Conservation (phyloP, 2,888 invertebrate genomes). For the Pyrrhosoma nymphula region DNA sequence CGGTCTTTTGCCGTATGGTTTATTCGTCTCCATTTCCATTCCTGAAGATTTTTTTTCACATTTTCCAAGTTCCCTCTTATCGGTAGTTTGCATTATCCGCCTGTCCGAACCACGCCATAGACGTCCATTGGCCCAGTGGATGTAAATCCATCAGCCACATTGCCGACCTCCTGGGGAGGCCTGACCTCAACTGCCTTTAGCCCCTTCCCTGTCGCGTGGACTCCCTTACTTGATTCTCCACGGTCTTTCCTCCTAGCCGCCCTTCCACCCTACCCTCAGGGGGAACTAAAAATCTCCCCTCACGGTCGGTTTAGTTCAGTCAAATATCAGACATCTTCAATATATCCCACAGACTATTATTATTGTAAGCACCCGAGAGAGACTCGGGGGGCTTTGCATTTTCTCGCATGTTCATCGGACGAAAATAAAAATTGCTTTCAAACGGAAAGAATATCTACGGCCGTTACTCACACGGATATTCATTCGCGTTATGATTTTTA, state of each 20-base stretch:
- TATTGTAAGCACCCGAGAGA: constrained; percentile 48
- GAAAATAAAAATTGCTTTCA: constrained; percentile 34
- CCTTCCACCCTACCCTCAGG: background rate
- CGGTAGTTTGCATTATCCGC: constrained; percentile 13
- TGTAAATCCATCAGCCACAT: constrained; percentile 46
- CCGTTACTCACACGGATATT: constrained; percentile 49
- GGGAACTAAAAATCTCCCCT: constrained; percentile 34
- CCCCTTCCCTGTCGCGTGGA: background rate
- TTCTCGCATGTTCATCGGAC: background rate
- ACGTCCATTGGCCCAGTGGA: constrained; percentile 31
- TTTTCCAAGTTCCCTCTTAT: background rate
- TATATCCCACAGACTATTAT: constrained; percentile 48
- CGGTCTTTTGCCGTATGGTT: background rate
- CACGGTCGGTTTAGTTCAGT: constrained; percentile 55
- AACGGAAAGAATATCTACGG: constrained; percentile 48
- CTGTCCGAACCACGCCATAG: background rate
- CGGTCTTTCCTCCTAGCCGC: background rate
- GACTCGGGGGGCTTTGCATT: constrained; percentile 28
- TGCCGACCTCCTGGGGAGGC: constrained; percentile 27
- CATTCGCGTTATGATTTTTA: constrained; percentile 61
- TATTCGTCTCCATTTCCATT: background rate
- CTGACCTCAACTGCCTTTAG: constrained; percentile 57
- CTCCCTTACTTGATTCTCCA: background rate
- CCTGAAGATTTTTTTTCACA: background rate
- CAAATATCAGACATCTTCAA: constrained; percentile 56